Conservation (phyloP, 2,797 vertebrate genomes). For the Amblyopsis hoosieri region DNA sequence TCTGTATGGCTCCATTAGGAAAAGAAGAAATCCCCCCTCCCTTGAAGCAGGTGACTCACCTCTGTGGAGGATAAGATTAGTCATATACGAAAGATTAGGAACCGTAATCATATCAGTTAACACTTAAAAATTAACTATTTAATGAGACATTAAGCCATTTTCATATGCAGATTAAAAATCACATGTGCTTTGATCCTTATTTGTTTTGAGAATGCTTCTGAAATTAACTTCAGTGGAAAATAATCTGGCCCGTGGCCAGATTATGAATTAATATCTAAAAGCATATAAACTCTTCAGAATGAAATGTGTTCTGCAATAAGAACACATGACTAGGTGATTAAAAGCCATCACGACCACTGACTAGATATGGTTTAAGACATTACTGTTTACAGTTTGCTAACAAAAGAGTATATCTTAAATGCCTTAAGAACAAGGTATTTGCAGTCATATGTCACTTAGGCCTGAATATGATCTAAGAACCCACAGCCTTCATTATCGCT, state of each 20-base stretch:
- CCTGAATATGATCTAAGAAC: constrained; percentile 21
- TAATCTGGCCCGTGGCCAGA: constrained; percentile 30
- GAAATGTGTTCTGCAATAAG: neutral
- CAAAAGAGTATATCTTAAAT: constrained; percentile 25
- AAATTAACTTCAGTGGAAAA: neutral
- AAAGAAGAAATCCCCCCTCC: constrained; percentile 69
- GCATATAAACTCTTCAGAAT: constrained; percentile 21
- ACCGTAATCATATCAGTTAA: constrained; percentile 25
- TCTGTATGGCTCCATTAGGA: constrained; percentile 89
- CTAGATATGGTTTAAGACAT: constrained; percentile 40
- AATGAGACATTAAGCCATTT: neutral
- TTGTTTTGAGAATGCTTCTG: constrained; percentile 17
- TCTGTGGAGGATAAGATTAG: constrained; percentile 67
- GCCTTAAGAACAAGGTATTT: constrained; percentile 23
- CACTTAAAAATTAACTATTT: constrained; percentile 18
- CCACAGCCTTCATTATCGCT: constrained; percentile 11
- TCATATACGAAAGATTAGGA: constrained; percentile 37
- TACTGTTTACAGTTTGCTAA: constrained; percentile 38
- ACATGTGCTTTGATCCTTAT: constrained; percentile 5
- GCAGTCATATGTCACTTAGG: constrained; percentile 24
- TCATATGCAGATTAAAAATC: neutral
- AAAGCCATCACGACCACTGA: constrained; percentile 21
- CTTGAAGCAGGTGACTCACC: constrained; percentile 64
- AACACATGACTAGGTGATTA: constrained; percentile 21
- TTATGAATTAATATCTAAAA: constrained; percentile 24